Conservation (phyloP, 2,888 invertebrate genomes). For the Plagiodera versicolora region DNA sequence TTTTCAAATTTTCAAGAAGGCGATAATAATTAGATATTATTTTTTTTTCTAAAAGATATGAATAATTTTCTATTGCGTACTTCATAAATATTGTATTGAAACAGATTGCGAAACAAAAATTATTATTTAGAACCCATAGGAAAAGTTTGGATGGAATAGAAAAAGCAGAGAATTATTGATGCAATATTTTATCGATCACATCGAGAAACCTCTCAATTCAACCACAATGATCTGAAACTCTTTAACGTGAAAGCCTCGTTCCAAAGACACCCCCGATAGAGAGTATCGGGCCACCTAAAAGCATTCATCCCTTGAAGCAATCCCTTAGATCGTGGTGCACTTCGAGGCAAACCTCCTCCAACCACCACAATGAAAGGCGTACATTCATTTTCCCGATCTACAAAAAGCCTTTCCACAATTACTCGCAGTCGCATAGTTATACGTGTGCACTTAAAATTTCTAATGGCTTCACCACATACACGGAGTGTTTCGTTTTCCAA, state of each 20-base stretch:
- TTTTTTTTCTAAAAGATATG: too few relatives aligned
- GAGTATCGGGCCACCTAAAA: neutral
- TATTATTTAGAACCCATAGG: too few relatives aligned
- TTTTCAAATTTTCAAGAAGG: too few relatives aligned
- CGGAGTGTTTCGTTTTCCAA: neutral
- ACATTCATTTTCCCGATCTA: neutral
- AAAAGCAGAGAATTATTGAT: too few relatives aligned
- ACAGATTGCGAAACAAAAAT: too few relatives aligned
- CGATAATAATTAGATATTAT: too few relatives aligned
- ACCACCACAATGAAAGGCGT: neutral
- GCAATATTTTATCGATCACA: too few relatives aligned
- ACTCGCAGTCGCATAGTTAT: neutral
- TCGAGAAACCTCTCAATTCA: too few relatives aligned
- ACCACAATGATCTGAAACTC: neutral
- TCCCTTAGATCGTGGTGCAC: neutral
- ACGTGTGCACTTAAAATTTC: neutral
- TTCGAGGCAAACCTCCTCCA: neutral
- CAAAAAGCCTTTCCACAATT: neutral
- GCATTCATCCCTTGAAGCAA: neutral
- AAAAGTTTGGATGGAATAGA: too few relatives aligned
- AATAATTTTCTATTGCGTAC: too few relatives aligned
- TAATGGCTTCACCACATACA: neutral
- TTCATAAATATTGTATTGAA: too few relatives aligned
- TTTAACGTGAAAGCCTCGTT: neutral
- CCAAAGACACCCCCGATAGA: neutral